Conservation (phyloP, 2,888 invertebrate genomes). For the Prosopocoilus inquinatus region DNA sequence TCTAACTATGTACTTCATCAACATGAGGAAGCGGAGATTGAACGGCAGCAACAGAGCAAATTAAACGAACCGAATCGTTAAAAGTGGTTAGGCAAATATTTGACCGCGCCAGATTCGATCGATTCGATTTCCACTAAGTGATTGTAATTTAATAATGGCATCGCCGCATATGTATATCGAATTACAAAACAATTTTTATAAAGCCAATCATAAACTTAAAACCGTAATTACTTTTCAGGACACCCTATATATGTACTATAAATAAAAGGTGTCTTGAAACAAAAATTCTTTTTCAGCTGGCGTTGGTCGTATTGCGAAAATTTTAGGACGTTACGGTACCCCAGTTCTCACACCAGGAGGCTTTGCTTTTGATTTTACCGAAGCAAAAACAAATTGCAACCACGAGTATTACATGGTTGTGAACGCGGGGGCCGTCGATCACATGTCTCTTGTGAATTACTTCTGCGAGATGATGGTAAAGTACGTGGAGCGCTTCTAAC, state of each 20-base stretch:
- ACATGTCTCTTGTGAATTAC: constrained; percentile 69
- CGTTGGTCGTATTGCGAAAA: constrained; percentile 76
- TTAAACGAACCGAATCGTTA: not conserved
- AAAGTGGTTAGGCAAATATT: not conserved
- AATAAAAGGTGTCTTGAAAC: no score
- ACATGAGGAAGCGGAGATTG: no score
- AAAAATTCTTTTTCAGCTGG: constrained; percentile 61
- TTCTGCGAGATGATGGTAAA: constrained; percentile 67
- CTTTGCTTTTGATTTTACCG: constrained; percentile 74
- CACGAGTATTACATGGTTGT: constrained; percentile 80
- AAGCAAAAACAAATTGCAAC: constrained; percentile 64
- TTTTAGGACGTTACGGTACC: constrained; percentile 68
- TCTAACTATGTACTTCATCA: no score
- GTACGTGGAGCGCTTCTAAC: constrained; percentile 57
- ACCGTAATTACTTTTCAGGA: no score
- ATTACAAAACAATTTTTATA: no score
- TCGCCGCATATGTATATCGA: no score
- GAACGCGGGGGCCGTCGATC: constrained; percentile 71
- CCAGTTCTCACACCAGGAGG: constrained; percentile 81
- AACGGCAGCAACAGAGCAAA: not conserved
- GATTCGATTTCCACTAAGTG: constrained; percentile 3
- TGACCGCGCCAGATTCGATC: not conserved
- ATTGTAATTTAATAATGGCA: not conserved
- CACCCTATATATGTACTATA: no score
- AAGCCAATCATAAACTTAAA: no score